Conservation (phyloP, 1,140 invertebrate species). For the Neodiprion lecontei region DNA sequence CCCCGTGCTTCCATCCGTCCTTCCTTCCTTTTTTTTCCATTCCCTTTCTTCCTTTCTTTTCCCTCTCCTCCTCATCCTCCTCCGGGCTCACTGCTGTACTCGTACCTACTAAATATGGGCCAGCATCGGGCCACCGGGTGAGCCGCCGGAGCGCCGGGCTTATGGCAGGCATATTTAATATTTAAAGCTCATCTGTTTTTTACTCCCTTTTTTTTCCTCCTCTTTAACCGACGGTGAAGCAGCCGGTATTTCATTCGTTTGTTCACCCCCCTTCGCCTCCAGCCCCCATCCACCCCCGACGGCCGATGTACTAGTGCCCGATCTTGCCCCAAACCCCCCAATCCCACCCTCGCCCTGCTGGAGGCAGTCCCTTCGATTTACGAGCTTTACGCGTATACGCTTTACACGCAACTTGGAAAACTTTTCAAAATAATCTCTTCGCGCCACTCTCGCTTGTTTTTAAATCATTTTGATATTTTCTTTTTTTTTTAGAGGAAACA, state of each 20-base stretch:
- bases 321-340: not conserved
- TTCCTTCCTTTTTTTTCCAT: slow-evolving; percentile 21
- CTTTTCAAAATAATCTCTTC: no score
- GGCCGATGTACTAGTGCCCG: no score
- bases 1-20: slow-evolving; percentile 29
- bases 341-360: not conserved
- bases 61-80: slow-evolving; percentile 9
- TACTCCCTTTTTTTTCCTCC: not conserved
- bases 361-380: not conserved
- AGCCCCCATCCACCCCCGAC: not conserved
- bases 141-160: not conserved
- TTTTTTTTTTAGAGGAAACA: no score
- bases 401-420: no score
- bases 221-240: not conserved
- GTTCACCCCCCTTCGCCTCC: no score
- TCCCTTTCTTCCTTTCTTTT: slow-evolving; percentile 33
- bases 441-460: no score
- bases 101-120: not conserved
- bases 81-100: not conserved
- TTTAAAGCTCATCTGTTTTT: slow-evolving; percentile 3
- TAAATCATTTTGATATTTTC: no score
- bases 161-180: slow-evolving; percentile 3
- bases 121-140: not conserved
- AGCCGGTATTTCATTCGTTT: not conserved
- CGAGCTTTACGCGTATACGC: no score